Evolutionary conservation across 1,140 invertebrate species (phyloP).

Genomic region (Agrypnia vestita): DNA sequence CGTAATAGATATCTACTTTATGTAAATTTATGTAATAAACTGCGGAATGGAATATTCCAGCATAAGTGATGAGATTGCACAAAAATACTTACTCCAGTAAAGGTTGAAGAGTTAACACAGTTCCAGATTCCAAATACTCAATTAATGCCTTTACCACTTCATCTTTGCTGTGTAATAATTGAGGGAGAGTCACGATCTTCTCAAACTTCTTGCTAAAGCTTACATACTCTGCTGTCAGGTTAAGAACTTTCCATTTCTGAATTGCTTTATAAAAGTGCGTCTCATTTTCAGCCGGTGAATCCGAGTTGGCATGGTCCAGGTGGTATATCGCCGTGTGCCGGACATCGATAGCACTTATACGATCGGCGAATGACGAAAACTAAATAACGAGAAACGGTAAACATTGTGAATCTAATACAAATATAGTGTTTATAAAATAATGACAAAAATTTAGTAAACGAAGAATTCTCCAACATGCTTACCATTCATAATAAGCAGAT

Average conservation of each 20-base stretch:
- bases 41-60: too few species aligned
- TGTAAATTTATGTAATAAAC: too few species aligned
- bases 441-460: not conserved
- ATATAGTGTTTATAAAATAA: not conserved
- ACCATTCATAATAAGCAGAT: not conserved
- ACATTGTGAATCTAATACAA: not conserved
- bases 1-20: too few species aligned
- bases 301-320: conserved; percentile 80
- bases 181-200: conserved; percentile 84
- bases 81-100: conserved; percentile 84
- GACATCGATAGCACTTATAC: conserved; percentile 87
- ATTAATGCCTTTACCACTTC: conserved; percentile 81
- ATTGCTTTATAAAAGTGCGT: conserved; percentile 87
- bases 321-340: conserved; percentile 80
- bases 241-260: conserved; percentile 90
- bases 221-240: conserved; percentile 87
- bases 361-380: conserved; percentile 90
- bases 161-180: conserved; percentile 86
- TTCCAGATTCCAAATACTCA: conserved; percentile 80
- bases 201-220: conserved; percentile 82
- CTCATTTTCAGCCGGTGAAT: conserved; percentile 78
- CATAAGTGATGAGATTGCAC: not conserved
- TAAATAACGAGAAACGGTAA: conserved; percentile 72
- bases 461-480: not conserved
- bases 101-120: conserved; percentile 83